phyloP scores from a whole-genome alignment of 2,113 vertebrate species.

The Peromyscus leucopus region DNA sequence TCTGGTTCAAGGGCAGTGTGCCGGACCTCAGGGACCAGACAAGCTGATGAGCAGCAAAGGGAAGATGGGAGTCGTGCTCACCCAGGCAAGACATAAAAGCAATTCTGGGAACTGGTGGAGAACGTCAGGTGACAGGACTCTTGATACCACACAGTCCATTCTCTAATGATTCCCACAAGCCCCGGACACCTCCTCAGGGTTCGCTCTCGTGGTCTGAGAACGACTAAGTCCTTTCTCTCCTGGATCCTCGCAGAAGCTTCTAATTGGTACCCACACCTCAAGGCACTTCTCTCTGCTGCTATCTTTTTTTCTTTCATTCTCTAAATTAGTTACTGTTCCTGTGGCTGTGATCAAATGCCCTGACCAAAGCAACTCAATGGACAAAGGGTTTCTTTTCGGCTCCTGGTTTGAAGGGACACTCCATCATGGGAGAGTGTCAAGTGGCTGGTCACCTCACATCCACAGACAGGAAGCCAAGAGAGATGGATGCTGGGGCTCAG shows the following conservation, averaged over 20 bases:
- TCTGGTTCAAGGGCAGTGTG: constrained; percentile 51
- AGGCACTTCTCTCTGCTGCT: neutral
- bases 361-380: neutral
- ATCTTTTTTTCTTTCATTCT: neutral
- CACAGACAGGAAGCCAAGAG: neutral
- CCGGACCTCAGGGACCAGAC: neutral
- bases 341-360: neutral
- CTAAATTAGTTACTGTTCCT: neutral
- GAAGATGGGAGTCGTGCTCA: neutral
- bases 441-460: neutral
- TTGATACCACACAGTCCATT: neutral
- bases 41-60: neutral
- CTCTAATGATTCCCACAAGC: neutral
- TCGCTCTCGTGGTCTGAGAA: neutral
- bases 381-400: neutral
- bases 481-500: neutral
- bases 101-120: neutral
- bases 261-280: neutral
- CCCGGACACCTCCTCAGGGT: neutral
- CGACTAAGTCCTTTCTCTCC: neutral
- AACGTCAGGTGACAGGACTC: neutral
- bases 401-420: neutral
- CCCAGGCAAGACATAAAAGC: neutral
- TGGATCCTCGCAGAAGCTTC: neutral
- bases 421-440: neutral